phyloP scores from a whole-genome alignment of 2,888 invertebrate species.

The Brachyopa scutellaris region DNA sequence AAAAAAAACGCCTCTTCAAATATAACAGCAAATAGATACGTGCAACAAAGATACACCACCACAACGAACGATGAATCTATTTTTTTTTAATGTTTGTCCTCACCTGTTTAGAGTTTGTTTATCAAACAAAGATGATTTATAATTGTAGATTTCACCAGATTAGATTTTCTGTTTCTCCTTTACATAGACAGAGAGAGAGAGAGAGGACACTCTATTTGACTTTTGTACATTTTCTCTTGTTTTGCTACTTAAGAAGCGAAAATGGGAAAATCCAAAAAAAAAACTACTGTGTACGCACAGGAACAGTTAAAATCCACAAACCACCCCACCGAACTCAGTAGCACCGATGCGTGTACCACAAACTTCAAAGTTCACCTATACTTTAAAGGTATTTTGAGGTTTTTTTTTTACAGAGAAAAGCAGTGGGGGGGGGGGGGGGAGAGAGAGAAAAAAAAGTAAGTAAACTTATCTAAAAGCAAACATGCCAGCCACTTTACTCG shows the following conservation, averaged over 20 bases:
- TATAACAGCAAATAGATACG: constrained; percentile 22
- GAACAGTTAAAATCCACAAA: background rate
- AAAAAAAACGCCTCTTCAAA: constrained; percentile 8
- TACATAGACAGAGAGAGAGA: no score
- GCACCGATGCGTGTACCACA: constrained; percentile 20
- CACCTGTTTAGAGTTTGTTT: constrained; percentile 59
- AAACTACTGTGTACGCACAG: constrained; percentile 6
- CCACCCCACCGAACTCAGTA: constrained; percentile 21
- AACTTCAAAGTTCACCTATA: background rate
- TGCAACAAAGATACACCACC: constrained; percentile 14
- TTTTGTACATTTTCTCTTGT: constrained; percentile 31
- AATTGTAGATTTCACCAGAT: constrained; percentile 69
- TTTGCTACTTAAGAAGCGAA: constrained; percentile 58
- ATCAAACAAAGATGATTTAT: constrained; percentile 70
- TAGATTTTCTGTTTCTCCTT: constrained; percentile 15
- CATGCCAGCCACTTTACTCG: constrained; percentile 59
- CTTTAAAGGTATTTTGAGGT: constrained; percentile 8
- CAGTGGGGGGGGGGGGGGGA: no score
- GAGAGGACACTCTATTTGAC: no score
- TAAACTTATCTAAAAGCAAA: constrained; percentile 64
- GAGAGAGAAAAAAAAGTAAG: constrained; percentile 39
- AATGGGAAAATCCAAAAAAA: constrained; percentile 13
- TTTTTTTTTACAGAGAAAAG: background rate
- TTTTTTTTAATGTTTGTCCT: constrained; percentile 60
- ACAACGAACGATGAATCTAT: constrained; percentile 7